A percentile compares a stretch with the other conserved stretches of the same genome.
Evolutionary conservation across 2,113 vertebrate genomes (phyloP).

Genomic region (Echinops telfairi): DNA sequence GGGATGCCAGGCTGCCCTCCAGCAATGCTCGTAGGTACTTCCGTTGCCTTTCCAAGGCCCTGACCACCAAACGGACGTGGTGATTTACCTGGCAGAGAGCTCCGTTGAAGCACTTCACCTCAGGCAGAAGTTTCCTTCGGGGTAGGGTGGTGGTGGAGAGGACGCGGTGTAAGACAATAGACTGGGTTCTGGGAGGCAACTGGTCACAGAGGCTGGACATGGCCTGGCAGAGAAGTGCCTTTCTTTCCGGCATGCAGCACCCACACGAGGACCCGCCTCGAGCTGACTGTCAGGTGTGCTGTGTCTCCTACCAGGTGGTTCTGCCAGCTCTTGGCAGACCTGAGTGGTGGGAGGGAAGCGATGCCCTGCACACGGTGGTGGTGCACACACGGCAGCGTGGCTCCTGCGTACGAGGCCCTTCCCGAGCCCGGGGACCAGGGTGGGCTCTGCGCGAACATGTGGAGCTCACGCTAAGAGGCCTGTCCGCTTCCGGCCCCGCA

Average conservation of each 20-base stretch:
- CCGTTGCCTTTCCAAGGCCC: background rate
- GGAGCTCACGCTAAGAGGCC: background rate
- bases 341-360: background rate
- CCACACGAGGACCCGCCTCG: background rate
- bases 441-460: background rate
- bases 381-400: background rate
- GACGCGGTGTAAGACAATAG: background rate
- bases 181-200: background rate
- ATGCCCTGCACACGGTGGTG: background rate
- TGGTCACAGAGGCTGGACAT: background rate
- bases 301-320: background rate
- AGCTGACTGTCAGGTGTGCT: background rate
- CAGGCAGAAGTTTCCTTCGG: background rate
- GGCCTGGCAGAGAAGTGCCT: slow-evolving; percentile 55
- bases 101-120: background rate
- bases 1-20: background rate
- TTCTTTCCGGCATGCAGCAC: slow-evolving; percentile 26
- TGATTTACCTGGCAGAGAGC: background rate
- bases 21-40: background rate
- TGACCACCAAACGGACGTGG: background rate
- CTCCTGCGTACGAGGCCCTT: background rate
- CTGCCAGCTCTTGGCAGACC: background rate
- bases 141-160: background rate
- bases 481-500: background rate
- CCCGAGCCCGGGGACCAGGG: background rate